phyloP scores from a whole-genome alignment of 2,888 invertebrate species.

The Leptothorax acervorum region DNA sequence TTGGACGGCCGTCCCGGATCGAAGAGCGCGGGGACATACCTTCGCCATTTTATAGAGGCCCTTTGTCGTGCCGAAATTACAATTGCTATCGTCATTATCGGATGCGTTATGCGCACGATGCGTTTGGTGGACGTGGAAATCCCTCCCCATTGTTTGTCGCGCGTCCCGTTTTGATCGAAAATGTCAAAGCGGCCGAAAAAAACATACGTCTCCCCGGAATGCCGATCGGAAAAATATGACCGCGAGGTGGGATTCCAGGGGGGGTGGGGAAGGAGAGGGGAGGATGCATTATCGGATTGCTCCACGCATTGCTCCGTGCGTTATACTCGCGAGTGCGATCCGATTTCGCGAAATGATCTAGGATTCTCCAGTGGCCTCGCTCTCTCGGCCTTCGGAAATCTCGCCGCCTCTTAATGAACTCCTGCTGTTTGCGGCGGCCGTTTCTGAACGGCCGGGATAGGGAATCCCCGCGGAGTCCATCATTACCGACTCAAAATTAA shows the following conservation, averaged over 20 bases:
- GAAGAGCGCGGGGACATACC: constrained; percentile 77
- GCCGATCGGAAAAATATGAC: constrained; percentile 49
- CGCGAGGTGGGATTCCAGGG: not conserved
- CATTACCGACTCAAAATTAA: constrained; percentile 81
- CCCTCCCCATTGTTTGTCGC: constrained; percentile 50
- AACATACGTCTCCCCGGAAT: constrained; percentile 50
- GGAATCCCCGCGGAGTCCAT: constrained; percentile 76
- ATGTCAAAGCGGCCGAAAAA: constrained; percentile 59
- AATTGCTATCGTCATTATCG: constrained; percentile 85
- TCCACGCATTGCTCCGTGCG: not conserved
- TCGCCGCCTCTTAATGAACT: constrained; percentile 75
- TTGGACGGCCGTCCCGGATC: constrained; percentile 55
- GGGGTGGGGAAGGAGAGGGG: not conserved
- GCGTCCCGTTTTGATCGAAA: constrained; percentile 53
- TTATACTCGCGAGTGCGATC: constrained; percentile 9
- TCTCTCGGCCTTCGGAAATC: constrained; percentile 57
- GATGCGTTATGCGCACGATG: constrained; percentile 82
- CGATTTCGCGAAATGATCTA: constrained; percentile 39
- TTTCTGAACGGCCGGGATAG: constrained; percentile 65
- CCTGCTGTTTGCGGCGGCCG: constrained; percentile 74
- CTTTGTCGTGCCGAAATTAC: constrained; percentile 84
- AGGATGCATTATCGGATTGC: constrained; percentile 9
- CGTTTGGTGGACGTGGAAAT: constrained; percentile 78
- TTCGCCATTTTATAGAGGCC: constrained; percentile 74
- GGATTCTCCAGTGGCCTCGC: constrained; percentile 42